These are phyloP conservation scores for Xanthia icteritia DNA, from an alignment of 2,888 invertebrate genomes.

Conservation along the genomic window DNA sequence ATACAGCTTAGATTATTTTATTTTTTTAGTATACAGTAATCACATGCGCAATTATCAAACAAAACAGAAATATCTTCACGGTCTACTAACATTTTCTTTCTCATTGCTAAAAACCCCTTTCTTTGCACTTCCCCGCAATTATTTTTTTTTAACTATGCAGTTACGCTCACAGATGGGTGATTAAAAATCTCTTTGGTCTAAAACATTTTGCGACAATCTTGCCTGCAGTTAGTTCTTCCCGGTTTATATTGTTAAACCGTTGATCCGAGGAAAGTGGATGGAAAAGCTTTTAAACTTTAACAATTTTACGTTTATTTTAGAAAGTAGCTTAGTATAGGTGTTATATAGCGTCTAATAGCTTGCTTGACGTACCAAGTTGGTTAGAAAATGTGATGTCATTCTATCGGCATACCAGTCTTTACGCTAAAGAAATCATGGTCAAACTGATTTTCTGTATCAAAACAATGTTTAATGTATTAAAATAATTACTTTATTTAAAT, in stretches of 20 bases:
- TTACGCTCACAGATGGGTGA: not conserved
- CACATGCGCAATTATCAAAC: too few species aligned
- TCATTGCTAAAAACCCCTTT: too few species aligned
- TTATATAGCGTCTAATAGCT: not conserved
- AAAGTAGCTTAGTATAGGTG: slow-evolving; percentile 9
- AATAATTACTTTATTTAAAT: not conserved
- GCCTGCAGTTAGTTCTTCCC: not conserved
- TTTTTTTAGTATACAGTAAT: too few species aligned
- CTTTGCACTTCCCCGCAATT: not conserved
- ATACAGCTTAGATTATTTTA: too few species aligned
- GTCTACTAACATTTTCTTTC: too few species aligned
- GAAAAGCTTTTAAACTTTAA: slow-evolving; percentile 58
- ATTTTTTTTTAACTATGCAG: not conserved
- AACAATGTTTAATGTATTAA: too few species aligned
- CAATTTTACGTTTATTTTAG: slow-evolving; percentile 29
- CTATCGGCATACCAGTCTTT: not conserved
- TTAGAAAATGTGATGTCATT: not conserved
- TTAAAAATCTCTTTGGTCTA: slow-evolving; percentile 27
- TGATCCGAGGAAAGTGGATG: slow-evolving; percentile 41
- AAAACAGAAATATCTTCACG: too few species aligned
- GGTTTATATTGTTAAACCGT: slow-evolving; percentile 38
- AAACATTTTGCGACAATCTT: slow-evolving; percentile 22
- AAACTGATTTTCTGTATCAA: not conserved
- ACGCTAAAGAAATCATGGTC: not conserved
- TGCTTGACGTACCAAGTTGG: not conserved